Evolutionary conservation across 2,888 invertebrate species (phyloP).

Genomic region (Orchestes rusci): DNA sequence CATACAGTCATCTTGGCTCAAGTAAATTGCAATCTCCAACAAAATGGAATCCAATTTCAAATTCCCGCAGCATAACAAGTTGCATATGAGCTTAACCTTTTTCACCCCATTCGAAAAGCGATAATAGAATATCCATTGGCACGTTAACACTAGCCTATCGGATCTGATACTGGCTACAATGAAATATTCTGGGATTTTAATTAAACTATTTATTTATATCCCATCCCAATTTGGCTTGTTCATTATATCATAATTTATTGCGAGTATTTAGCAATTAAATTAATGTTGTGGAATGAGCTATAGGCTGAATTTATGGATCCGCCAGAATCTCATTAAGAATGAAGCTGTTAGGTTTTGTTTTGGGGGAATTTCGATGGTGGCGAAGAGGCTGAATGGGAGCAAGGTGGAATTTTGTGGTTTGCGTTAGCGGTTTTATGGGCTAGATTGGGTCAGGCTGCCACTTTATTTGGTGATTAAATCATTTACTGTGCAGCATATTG

Average conservation of each 20-base stretch:
- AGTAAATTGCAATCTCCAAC: too few relatives aligned
- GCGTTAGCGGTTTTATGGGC: too few relatives aligned
- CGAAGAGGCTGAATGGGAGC: too few relatives aligned
- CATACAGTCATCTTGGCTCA: too few relatives aligned
- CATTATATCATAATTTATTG: constrained; percentile 46
- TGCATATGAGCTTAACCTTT: constrained; percentile 14
- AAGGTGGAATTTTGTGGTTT: too few relatives aligned
- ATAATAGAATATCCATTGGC: constrained; percentile 5
- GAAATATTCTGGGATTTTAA: constrained; percentile 34
- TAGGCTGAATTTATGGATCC: constrained; percentile 47
- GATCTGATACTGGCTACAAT: constrained; percentile 13
- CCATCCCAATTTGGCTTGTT: constrained; percentile 44
- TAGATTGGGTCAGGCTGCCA: too few relatives aligned
- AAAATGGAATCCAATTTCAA: too few relatives aligned
- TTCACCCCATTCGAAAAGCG: constrained; percentile 6
- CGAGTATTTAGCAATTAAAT: constrained; percentile 47
- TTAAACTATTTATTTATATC: constrained; percentile 42
- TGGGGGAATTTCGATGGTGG: constrained; percentile 23
- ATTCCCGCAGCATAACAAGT: constrained; percentile 7
- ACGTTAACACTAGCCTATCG: constrained; percentile 17
- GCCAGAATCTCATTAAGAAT: constrained; percentile 48
- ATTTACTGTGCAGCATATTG: too few relatives aligned
- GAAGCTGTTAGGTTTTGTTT: constrained; percentile 45
- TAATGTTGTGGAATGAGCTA: constrained; percentile 48
- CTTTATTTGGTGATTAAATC: too few relatives aligned